Evolutionary conservation across 2,797 vertebrate species (phyloP).

Genomic region (Poeciliopsis turneri): DNA sequence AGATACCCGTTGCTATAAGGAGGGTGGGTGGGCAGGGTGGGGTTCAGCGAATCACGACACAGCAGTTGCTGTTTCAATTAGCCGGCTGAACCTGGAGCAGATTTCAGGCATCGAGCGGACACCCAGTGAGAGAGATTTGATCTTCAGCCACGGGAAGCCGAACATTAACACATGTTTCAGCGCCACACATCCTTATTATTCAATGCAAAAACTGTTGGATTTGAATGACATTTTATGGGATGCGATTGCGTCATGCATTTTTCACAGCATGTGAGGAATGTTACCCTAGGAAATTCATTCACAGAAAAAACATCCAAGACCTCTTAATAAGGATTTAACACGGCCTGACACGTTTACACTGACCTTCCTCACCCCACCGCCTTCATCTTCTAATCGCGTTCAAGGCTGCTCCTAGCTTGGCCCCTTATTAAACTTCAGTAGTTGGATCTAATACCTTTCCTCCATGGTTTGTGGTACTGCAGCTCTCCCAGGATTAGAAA

Average conservation of each 20-base stretch:
- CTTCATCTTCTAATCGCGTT: constrained; percentile 40
- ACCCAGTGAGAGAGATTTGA: constrained; percentile 66
- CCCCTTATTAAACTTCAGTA: constrained; percentile 16
- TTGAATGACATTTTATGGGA: constrained; percentile 21
- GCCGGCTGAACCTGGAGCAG: constrained; percentile 54
- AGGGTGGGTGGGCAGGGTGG: constrained; percentile 17
- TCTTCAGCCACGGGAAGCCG: constrained; percentile 55
- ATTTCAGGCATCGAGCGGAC: constrained; percentile 44
- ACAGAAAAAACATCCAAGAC: constrained; percentile 24
- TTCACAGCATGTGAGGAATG: constrained; percentile 9
- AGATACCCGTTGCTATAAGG: constrained; percentile 23
- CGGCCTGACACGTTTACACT: constrained; percentile 28
- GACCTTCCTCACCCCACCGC: constrained; percentile 33
- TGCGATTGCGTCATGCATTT: background rate
- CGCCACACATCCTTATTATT: constrained; percentile 15
- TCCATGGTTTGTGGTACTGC: background rate
- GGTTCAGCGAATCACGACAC: constrained; percentile 42
- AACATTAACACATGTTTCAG: constrained; percentile 30
- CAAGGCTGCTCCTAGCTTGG: constrained; percentile 20
- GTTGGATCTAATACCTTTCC: constrained; percentile 3
- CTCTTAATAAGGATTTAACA: constrained; percentile 43
- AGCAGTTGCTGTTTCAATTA: constrained; percentile 72
- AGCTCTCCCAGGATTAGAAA: constrained; percentile 9
- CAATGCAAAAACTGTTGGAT: constrained; percentile 13
- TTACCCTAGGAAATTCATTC: constrained; percentile 28